Evolutionary conservation across 1,140 invertebrate genomes (phyloP).

Genomic region (Hyles vespertilio): DNA sequence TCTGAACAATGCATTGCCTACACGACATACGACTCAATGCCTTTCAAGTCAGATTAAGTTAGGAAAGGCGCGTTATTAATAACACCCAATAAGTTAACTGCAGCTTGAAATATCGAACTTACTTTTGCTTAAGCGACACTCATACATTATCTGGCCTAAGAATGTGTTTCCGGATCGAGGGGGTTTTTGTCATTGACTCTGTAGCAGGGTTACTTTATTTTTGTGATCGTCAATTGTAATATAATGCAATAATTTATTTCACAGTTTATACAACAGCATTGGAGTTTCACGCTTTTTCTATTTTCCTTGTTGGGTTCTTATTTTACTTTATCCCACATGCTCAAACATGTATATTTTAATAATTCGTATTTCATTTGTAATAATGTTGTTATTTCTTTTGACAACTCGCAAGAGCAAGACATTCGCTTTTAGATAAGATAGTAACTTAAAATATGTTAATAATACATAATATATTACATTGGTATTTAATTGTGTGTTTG

Average conservation of each 20-base stretch:
- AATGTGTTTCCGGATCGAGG: slow-evolving; percentile 69
- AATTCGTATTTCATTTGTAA: too few relatives aligned
- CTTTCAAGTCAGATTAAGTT: slow-evolving; percentile 73
- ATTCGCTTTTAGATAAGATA: too few relatives aligned
- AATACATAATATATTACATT: too few relatives aligned
- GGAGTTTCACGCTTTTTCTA: neutral
- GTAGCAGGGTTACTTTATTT: slow-evolving; percentile 45
- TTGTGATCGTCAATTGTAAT: slow-evolving; percentile 21
- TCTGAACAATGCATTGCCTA: slow-evolving; percentile 60
- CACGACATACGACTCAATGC: slow-evolving; percentile 61
- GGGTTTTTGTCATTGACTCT: slow-evolving; percentile 49
- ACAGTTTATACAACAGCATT: slow-evolving; percentile 17
- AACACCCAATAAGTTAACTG: slow-evolving; percentile 70
- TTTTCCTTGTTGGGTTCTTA: slow-evolving; percentile 1
- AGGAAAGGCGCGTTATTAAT: slow-evolving; percentile 70
- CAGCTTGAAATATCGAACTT: slow-evolving; percentile 68
- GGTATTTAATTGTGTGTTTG: too few relatives aligned
- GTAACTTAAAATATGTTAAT: too few relatives aligned
- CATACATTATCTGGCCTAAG: slow-evolving; percentile 64
- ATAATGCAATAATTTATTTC: slow-evolving; percentile 21
- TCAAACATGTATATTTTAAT: too few relatives aligned
- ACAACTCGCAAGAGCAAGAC: too few relatives aligned
- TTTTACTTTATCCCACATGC: too few relatives aligned
- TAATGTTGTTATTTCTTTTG: too few relatives aligned
- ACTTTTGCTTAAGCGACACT: slow-evolving; percentile 70